These are phyloP conservation scores for Arctocebus calabarensis DNA, from an alignment of 2,797 vertebrate species.

Conservation along the genomic window DNA sequence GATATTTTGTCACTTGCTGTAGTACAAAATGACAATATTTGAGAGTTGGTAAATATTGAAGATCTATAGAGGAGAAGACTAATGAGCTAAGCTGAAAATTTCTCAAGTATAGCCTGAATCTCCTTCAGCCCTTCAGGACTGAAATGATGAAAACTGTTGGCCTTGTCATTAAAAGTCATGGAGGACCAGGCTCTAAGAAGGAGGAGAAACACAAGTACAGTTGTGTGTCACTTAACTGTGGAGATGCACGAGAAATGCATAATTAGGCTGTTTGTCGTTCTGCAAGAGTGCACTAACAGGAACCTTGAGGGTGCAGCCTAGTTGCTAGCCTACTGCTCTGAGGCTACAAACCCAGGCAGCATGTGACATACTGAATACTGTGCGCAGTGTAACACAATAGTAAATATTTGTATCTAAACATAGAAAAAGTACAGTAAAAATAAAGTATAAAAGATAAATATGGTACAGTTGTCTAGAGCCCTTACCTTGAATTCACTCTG, in stretches of 20 bases:
- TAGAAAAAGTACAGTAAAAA: background rate
- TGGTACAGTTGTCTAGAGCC: background rate
- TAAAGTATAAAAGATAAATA: background rate
- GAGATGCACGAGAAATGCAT: background rate
- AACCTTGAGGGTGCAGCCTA: too few species aligned
- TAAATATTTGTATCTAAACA: background rate
- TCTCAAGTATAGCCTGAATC: background rate
- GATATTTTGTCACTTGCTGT: background rate
- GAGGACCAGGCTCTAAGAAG: background rate
- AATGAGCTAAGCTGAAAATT: background rate
- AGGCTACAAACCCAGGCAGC: background rate
- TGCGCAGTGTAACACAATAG: background rate
- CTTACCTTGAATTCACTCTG: background rate
- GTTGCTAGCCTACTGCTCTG: background rate
- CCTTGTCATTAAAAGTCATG: background rate
- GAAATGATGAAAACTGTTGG: background rate
- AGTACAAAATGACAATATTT: background rate
- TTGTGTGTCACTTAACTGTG: accelerated
- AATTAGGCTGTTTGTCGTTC: background rate
- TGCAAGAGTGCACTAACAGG: background rate
- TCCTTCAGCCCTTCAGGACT: background rate
- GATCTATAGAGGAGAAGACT: background rate
- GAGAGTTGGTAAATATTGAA: background rate
- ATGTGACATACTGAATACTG: background rate
- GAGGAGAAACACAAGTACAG: background rate